Percentiles rank a stretch among this genome's conserved stretches.
phyloP scores from a whole-genome alignment of 1,140 invertebrate genomes.

The Drosophila leontia region DNA sequence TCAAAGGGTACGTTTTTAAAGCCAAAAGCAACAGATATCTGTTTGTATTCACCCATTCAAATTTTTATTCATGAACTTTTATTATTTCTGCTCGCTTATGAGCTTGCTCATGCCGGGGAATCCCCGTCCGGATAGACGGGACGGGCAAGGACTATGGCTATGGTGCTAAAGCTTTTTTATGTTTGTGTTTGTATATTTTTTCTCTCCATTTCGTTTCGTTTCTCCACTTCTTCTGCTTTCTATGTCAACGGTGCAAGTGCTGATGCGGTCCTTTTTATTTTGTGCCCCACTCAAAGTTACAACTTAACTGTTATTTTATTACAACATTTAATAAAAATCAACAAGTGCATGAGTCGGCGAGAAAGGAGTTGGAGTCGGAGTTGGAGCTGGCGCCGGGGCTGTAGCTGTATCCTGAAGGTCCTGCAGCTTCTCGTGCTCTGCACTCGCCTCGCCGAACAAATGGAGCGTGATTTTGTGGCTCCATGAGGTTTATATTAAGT shows the following conservation, averaged over 20 bases:
- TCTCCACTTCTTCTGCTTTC: constrained; percentile 11
- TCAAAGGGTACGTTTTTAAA: constrained; percentile 57
- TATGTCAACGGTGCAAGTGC: constrained; percentile 51
- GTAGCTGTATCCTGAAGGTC: constrained; percentile 12
- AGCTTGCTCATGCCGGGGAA: constrained; percentile 48
- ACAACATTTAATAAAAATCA: constrained; percentile 85
- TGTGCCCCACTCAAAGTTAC: constrained; percentile 80
- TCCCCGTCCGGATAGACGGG: constrained; percentile 14
- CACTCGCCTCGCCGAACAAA: constrained; percentile 63
- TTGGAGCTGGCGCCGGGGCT: not conserved
- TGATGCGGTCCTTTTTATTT: constrained; percentile 67
- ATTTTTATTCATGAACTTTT: constrained; percentile 83
- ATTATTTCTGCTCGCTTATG: constrained; percentile 65
- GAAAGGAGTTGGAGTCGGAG: constrained; percentile 47
- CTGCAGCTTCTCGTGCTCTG: constrained; percentile 17
- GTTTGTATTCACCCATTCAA: constrained; percentile 75
- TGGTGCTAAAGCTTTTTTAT: constrained; percentile 49
- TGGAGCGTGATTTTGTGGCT: constrained; percentile 83
- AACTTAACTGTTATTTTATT: constrained; percentile 85
- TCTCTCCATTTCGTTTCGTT: constrained; percentile 18
- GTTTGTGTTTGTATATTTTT: constrained; percentile 38
- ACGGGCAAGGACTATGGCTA: constrained; percentile 1
- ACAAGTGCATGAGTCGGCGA: constrained; percentile 79
- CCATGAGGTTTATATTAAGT: constrained; percentile 82
- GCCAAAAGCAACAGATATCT: constrained; percentile 78